Conservation (phyloP, 2,797 vertebrate species). For the Takifugu ocellatus region DNA sequence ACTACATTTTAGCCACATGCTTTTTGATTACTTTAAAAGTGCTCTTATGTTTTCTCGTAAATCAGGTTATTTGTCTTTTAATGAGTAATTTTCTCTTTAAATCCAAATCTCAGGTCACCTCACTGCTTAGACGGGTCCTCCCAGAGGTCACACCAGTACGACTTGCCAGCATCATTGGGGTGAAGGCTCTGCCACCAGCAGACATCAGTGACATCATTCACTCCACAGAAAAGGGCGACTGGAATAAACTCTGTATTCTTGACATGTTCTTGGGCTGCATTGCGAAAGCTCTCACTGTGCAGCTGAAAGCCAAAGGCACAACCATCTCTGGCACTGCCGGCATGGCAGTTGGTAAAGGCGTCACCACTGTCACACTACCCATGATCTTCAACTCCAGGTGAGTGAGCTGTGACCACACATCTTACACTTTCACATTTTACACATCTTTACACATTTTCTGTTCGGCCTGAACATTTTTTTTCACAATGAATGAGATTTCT, state of each 20-base stretch:
- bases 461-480: background rate
- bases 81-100: no score
- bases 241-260: slow-evolving; percentile 96
- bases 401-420: slow-evolving; percentile 2
- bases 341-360: slow-evolving; percentile 92
- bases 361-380: slow-evolving; percentile 95
- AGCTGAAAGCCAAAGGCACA: slow-evolving; percentile 98
- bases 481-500: background rate
- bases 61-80: no score
- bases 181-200: slow-evolving; percentile 94
- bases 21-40: background rate
- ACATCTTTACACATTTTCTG: slow-evolving; percentile 1
- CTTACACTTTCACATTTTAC: no score
- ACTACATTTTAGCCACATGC: background rate
- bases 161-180: slow-evolving; percentile 95
- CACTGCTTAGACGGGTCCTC: slow-evolving; percentile 91
- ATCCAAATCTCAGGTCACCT: slow-evolving; percentile 83
- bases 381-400: slow-evolving; percentile 99
- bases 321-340: slow-evolving; percentile 92
- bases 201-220: slow-evolving; percentile 99
- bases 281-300: slow-evolving; percentile 97
- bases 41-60: background rate
- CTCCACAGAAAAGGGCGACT: slow-evolving; percentile 97
- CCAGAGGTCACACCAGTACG: slow-evolving; percentile 95
- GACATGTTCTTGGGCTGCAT: slow-evolving; percentile 99